These are phyloP conservation scores for Oscheius sp. DNA, from an alignment of 2,888 invertebrate genomes.

Conservation along the genomic window DNA sequence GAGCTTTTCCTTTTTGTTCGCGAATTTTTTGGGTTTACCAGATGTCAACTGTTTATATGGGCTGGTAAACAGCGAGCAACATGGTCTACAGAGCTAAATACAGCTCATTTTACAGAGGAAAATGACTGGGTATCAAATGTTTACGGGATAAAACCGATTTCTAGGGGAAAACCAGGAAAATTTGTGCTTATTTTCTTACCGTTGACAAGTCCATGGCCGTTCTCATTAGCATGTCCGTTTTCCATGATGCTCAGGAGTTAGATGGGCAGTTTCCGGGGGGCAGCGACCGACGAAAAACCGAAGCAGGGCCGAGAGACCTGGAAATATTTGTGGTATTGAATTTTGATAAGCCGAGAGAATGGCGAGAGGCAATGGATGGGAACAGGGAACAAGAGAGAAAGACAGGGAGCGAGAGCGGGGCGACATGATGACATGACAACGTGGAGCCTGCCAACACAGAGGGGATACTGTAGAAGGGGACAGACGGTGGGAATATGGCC, in stretches of 20 bases:
- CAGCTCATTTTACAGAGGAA: too few species aligned
- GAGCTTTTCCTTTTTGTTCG: background rate
- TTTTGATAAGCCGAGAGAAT: background rate
- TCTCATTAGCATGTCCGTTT: conserved; percentile 46
- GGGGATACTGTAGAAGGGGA: background rate
- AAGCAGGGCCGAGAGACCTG: conserved; percentile 6
- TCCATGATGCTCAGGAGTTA: conserved; percentile 46
- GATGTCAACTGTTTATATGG: too few species aligned
- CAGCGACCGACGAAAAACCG: conserved; percentile 35
- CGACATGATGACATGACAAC: too few species aligned
- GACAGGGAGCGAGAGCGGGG: background rate
- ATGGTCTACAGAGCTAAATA: too few species aligned
- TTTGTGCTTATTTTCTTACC: background rate
- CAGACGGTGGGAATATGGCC: background rate
- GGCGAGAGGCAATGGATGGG: background rate
- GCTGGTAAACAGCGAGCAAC: too few species aligned
- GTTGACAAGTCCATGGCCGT: conserved; percentile 31
- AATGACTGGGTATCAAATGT: too few species aligned
- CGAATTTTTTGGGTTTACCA: too few species aligned
- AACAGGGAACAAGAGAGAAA: background rate
- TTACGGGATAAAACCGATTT: too few species aligned
- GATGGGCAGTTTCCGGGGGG: conserved; percentile 51
- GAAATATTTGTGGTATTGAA: background rate
- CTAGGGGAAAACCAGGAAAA: too few species aligned
- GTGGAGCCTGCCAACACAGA: too few species aligned